Evolutionary conservation across 2,797 vertebrate species (phyloP).

Genomic region (Cossypha caffra): DNA sequence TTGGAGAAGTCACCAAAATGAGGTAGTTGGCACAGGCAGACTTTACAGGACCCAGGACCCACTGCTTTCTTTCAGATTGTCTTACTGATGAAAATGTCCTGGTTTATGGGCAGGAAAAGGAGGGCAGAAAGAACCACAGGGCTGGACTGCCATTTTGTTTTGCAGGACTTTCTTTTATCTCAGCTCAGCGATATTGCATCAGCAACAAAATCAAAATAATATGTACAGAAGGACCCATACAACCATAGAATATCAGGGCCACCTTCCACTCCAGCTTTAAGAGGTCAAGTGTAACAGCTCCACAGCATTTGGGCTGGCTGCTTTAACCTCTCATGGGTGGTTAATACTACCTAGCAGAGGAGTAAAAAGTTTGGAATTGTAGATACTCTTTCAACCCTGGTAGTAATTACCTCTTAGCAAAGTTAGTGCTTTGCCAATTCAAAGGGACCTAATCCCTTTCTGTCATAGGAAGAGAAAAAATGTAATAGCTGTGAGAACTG

Average conservation of each 20-base stretch:
- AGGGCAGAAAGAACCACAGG: background rate
- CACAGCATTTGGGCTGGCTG: background rate
- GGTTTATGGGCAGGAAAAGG: background rate
- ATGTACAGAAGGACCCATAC: background rate
- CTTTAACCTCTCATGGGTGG: background rate
- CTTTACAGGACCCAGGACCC: background rate
- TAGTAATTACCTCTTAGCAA: background rate
- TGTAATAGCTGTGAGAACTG: slow-evolving; percentile 11
- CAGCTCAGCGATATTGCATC: background rate
- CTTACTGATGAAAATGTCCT: background rate
- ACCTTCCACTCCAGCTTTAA: background rate
- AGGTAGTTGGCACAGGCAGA: background rate
- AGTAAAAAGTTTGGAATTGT: background rate
- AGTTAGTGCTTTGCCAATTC: background rate
- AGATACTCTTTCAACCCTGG: background rate
- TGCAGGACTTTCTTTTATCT: background rate
- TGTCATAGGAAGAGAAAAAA: background rate
- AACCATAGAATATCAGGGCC: background rate
- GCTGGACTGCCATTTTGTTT: background rate
- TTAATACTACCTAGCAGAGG: background rate
- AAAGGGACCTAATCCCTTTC: slow-evolving; percentile 3
- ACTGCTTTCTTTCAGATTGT: background rate
- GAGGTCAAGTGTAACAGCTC: background rate
- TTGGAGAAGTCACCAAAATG: background rate
- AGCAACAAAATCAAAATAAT: background rate